A percentile compares a stretch with the other conserved stretches of the same genome.
These are phyloP conservation scores for Camponotus vicinus DNA, from an alignment of 1,140 invertebrate species.

Conservation along the genomic window DNA sequence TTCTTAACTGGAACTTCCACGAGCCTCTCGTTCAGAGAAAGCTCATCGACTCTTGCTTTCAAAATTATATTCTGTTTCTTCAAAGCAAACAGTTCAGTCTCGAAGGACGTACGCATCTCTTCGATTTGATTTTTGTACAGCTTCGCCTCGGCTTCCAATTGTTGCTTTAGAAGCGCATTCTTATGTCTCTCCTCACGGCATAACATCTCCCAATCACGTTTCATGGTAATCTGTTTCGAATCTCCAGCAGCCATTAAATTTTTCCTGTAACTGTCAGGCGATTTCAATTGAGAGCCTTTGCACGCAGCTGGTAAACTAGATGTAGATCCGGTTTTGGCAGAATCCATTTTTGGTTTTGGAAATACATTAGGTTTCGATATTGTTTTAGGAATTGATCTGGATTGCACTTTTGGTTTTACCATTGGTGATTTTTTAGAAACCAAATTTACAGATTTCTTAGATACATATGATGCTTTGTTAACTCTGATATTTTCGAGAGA, in stretches of 20 bases:
- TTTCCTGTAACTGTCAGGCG: slow-evolving; percentile 61
- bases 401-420: slow-evolving; percentile 70
- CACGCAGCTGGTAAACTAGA: slow-evolving; percentile 53
- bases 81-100: slow-evolving; percentile 82
- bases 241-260: slow-evolving; percentile 77
- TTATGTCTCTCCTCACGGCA: slow-evolving; percentile 83
- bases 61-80: slow-evolving; percentile 84
- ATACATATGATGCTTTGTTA: slow-evolving; percentile 43
- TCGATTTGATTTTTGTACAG: slow-evolving; percentile 82
- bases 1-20: slow-evolving; percentile 61
- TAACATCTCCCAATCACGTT: slow-evolving; percentile 79
- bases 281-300: slow-evolving; percentile 62
- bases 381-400: slow-evolving; percentile 67
- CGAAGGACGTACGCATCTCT: slow-evolving; percentile 80
- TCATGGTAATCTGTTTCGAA: slow-evolving; percentile 67
- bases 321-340: slow-evolving; percentile 67
- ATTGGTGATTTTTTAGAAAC: slow-evolving; percentile 64
- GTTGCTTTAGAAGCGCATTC: slow-evolving; percentile 79
- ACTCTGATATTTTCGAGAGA: slow-evolving; percentile 66
- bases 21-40: slow-evolving; percentile 73
- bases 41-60: slow-evolving; percentile 82
- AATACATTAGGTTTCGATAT: slow-evolving; percentile 54
- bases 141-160: slow-evolving; percentile 81
- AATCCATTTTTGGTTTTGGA: slow-evolving; percentile 67
- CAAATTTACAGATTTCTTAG: slow-evolving; percentile 64